Evolutionary conservation across 2,888 invertebrate species (phyloP).

Genomic region (Brachyopa scutellaris): DNA sequence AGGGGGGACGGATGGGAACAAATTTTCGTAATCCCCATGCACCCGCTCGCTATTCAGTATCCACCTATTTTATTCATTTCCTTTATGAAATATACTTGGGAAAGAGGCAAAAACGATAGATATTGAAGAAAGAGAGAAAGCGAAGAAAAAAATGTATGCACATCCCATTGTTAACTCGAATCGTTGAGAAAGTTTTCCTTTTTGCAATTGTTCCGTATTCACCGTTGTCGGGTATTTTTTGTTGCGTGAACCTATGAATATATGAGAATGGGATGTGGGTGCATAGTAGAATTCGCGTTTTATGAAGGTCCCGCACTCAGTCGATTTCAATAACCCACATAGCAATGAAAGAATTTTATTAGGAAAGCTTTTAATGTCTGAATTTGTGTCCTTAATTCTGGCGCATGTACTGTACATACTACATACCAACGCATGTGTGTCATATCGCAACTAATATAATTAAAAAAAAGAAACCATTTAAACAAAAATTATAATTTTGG

Average conservation of each 20-base stretch:
- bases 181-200: conserved; percentile 59
- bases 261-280: conserved; percentile 2
- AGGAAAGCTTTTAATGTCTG: too few species aligned
- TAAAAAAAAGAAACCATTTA: too few species aligned
- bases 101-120: conserved; percentile 8
- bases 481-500: too few species aligned
- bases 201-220: conserved; percentile 53
- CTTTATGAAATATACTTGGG: conserved; percentile 31
- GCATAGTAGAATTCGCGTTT: background rate
- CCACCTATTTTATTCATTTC: conserved; percentile 52
- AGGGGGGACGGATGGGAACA: conserved; percentile 55
- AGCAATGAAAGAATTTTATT: conserved; percentile 17
- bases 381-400: too few species aligned
- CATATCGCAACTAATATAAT: too few species aligned
- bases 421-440: too few species aligned
- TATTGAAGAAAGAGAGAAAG: background rate
- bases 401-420: too few species aligned
- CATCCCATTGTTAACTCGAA: conserved; percentile 52
- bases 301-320: conserved; percentile 27
- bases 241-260: conserved; percentile 60
- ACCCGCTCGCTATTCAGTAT: conserved; percentile 23
- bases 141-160: conserved; percentile 50
- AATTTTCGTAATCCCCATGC: conserved; percentile 56
- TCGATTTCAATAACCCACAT: conserved; percentile 39
- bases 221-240: conserved; percentile 26